These are phyloP conservation scores for Chlorops oryzae DNA, from an alignment of 1,140 invertebrate genomes.

Conservation along the genomic window DNA sequence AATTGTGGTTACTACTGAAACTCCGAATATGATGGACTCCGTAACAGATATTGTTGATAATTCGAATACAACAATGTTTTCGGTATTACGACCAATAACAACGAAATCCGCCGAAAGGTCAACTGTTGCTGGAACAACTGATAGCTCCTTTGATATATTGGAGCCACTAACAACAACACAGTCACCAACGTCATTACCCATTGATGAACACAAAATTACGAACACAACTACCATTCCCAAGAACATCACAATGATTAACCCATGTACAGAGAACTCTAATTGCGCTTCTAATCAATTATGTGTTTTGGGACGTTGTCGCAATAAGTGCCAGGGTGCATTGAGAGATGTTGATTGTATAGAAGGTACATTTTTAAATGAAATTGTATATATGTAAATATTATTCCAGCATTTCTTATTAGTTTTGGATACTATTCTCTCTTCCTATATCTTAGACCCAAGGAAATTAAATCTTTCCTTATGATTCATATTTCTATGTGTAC, in stretches of 20 bases:
- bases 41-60: constrained; percentile 2
- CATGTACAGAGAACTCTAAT: constrained; percentile 48
- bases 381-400: not conserved
- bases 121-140: constrained; percentile 37
- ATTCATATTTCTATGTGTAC: no score
- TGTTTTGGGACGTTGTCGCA: constrained; percentile 51
- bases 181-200: not conserved
- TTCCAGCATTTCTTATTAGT: not conserved
- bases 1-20: constrained; percentile 7
- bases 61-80: constrained; percentile 19
- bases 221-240: constrained; percentile 21
- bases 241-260: constrained; percentile 43
- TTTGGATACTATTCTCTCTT: no score
- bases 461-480: no score
- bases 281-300: constrained; percentile 53
- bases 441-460: no score
- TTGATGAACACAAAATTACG: constrained; percentile 7
- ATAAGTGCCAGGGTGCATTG: constrained; percentile 53
- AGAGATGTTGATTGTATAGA: constrained; percentile 22
- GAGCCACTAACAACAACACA: constrained; percentile 21
- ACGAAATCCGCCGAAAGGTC: constrained; percentile 39
- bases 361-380: constrained; percentile 18
- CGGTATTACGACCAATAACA: constrained; percentile 21
- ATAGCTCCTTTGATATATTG: constrained; percentile 23
- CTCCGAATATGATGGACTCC: not conserved